Percentiles rank a stretch among this genome's conserved stretches.
phyloP scores from a whole-genome alignment of 1,140 invertebrate species.

The Phymorhynchus buccinoides region DNA sequence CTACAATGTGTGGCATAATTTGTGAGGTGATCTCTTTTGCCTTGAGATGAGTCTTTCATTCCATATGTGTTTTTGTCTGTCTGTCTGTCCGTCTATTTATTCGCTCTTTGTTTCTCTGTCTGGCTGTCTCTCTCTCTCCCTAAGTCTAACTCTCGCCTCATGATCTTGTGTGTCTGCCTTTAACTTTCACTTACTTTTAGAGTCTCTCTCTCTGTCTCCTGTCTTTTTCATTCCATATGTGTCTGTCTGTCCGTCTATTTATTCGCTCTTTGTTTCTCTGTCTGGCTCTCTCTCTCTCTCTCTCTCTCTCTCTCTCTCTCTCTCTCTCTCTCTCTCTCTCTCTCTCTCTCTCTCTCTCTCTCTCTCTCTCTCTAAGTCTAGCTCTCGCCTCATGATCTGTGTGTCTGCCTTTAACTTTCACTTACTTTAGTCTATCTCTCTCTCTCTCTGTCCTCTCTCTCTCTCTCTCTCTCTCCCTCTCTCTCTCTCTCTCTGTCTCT shows the following conservation, averaged over 20 bases:
- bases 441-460: neutral
- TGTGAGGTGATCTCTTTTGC: no score
- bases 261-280: neutral
- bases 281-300: neutral
- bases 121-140: neutral
- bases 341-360: neutral
- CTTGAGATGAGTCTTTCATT: neutral
- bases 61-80: neutral
- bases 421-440: neutral
- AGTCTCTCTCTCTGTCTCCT: no score
- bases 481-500: no score
- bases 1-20: no score
- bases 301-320: neutral
- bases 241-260: neutral
- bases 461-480: neutral
- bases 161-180: no score
- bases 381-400: no score
- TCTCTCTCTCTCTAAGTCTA: no score
- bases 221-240: neutral
- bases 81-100: neutral
- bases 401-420: neutral
- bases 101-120: neutral
- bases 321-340: slow-evolving; percentile 9
- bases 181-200: no score
- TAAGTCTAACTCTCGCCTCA: no score